A percentile compares a stretch with the other conserved stretches of the same genome.
phyloP scores from a whole-genome alignment of 2,888 invertebrate species.

The Diarsia rubi region DNA sequence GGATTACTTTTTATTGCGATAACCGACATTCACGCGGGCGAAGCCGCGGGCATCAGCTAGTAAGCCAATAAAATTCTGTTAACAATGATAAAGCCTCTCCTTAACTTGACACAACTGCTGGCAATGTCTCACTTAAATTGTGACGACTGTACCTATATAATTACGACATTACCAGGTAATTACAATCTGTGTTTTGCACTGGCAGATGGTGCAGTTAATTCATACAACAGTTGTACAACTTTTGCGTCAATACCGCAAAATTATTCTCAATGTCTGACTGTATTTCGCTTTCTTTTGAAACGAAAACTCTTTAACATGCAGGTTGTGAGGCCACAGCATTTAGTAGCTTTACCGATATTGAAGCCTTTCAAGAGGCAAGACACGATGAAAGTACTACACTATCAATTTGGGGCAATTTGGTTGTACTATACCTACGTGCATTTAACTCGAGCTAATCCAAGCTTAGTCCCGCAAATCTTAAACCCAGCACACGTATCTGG shows the following conservation, averaged over 20 bases:
- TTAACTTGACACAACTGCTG: constrained; percentile 20
- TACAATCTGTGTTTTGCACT: constrained; percentile 67
- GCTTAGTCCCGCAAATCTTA: neutral
- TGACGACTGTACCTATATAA: constrained; percentile 20
- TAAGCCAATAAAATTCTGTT: constrained; percentile 9
- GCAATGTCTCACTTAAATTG: constrained; percentile 40
- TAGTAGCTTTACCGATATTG: neutral
- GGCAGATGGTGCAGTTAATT: constrained; percentile 73
- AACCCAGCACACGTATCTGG: constrained; percentile 13
- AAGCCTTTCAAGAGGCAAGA: neutral
- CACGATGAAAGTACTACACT: too few species aligned
- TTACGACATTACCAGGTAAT: constrained; percentile 61
- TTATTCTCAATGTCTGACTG: constrained; percentile 39
- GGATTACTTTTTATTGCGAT: too few species aligned
- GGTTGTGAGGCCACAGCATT: neutral
- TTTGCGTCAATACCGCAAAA: constrained; percentile 65
- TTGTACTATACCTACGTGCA: neutral
- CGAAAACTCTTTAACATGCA: constrained; percentile 2
- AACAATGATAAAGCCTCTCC: neutral
- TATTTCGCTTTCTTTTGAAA: constrained; percentile 27
- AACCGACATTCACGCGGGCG: too few species aligned
- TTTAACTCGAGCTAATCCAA: neutral
- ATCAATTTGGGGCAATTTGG: neutral
- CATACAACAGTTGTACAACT: constrained; percentile 70
- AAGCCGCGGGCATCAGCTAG: too few species aligned